Evolutionary conservation across 2,113 vertebrate species (phyloP).

Genomic region (Cyanistes caeruleus): DNA sequence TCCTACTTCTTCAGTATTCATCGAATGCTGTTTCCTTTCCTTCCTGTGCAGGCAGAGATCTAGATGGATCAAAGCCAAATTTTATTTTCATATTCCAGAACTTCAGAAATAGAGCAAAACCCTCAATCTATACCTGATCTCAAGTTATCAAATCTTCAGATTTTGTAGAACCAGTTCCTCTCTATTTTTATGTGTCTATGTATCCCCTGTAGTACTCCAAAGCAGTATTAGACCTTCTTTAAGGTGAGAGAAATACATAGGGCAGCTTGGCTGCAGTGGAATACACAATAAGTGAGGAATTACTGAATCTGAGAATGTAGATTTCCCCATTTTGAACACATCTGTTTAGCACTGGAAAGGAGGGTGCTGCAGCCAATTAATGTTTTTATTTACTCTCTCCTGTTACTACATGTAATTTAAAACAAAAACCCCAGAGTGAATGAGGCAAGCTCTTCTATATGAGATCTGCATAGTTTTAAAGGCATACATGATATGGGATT

Average conservation of each 20-base stretch:
- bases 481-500: neutral
- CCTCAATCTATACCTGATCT: accelerated
- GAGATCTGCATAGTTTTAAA: neutral
- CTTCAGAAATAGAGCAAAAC: neutral
- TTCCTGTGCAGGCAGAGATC: neutral
- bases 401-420: neutral
- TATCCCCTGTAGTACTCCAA: neutral
- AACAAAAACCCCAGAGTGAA: neutral
- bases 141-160: neutral
- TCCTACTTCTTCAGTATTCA: neutral
- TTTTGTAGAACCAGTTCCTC: neutral
- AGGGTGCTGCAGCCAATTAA: neutral
- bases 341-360: neutral
- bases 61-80: neutral
- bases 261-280: neutral
- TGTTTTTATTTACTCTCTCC: neutral
- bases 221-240: neutral
- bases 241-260: neutral
- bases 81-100: neutral
- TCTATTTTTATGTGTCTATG: neutral
- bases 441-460: neutral
- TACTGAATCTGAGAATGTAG: neutral
- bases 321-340: neutral
- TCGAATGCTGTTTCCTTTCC: neutral
- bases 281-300: neutral